Conservation (phyloP, 1,140 invertebrate genomes). For the Pseudoatta argentina region DNA sequence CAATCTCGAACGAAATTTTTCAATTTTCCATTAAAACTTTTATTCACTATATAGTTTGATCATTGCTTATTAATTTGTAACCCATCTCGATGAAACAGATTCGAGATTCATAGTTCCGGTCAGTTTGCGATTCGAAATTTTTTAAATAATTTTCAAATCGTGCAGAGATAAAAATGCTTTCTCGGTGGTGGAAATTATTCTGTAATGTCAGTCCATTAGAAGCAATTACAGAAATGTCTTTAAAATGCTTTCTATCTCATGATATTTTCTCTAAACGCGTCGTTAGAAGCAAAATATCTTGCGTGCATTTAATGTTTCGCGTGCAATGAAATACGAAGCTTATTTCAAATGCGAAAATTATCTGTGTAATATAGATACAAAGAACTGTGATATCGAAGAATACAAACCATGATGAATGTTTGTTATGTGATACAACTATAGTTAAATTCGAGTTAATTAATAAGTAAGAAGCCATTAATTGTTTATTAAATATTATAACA, state of each 20-base stretch:
- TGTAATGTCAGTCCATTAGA: constrained; percentile 41
- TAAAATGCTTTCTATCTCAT: constrained; percentile 16
- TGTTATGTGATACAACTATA: background rate
- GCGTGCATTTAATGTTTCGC: constrained; percentile 51
- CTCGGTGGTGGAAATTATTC: background rate
- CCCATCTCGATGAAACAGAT: background rate
- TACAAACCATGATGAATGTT: background rate
- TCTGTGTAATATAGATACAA: constrained; percentile 18
- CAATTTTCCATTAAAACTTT: constrained; percentile 8
- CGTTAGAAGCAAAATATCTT: constrained; percentile 3
- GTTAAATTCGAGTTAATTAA: background rate
- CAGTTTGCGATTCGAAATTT: background rate
- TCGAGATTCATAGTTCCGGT: background rate
- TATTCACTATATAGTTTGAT: background rate
- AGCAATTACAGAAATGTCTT: constrained; percentile 51
- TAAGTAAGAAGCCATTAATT: background rate
- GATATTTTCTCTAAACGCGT: constrained; percentile 26
- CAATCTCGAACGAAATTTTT: constrained; percentile 6
- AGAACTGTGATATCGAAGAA: background rate
- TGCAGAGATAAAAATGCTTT: background rate
- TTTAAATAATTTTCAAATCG: constrained; percentile 1
- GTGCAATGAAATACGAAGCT: constrained; percentile 45
- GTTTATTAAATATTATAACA: background rate
- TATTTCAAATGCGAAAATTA: constrained; percentile 46
- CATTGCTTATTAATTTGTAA: background rate